phyloP scores from a whole-genome alignment of 2,797 vertebrate genomes.

The Pagetopsis macropterus region DNA sequence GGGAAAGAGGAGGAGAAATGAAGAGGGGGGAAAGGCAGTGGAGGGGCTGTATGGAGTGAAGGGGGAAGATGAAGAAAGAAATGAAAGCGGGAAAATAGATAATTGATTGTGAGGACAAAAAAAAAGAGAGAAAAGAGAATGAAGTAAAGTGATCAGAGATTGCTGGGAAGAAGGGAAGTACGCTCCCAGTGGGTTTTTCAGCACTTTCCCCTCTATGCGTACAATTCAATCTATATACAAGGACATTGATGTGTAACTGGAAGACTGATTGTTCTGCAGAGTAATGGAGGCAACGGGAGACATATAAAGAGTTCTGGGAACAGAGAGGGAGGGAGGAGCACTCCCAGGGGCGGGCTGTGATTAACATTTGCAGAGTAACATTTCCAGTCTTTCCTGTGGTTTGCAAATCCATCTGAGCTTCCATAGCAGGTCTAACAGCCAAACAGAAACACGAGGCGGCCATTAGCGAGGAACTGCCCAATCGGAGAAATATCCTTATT shows the following conservation, averaged over 20 bases:
- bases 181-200: constrained; percentile 50
- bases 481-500: constrained; percentile 56
- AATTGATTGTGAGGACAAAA: constrained; percentile 12
- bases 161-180: constrained; percentile 59
- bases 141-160: constrained; percentile 47
- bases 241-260: constrained; percentile 61
- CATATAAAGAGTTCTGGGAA: constrained; percentile 70
- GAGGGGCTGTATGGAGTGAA: background rate
- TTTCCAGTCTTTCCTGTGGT: constrained; percentile 55
- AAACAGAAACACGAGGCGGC: constrained; percentile 57
- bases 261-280: constrained; percentile 54
- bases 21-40: background rate
- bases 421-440: constrained; percentile 32
- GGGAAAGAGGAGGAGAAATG: background rate
- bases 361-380: constrained; percentile 46
- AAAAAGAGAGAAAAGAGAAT: constrained; percentile 13
- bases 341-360: constrained; percentile 32
- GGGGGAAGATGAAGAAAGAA: constrained; percentile 20
- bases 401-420: constrained; percentile 40
- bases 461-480: constrained; percentile 53
- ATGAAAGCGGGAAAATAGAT: constrained; percentile 15
- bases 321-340: constrained; percentile 25
- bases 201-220: constrained; percentile 54
- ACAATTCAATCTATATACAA: constrained; percentile 66
- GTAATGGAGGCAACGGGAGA: constrained; percentile 44